These are phyloP conservation scores for Gopherus evgoodei DNA, from an alignment of 2,113 vertebrate genomes.

Conservation along the genomic window DNA sequence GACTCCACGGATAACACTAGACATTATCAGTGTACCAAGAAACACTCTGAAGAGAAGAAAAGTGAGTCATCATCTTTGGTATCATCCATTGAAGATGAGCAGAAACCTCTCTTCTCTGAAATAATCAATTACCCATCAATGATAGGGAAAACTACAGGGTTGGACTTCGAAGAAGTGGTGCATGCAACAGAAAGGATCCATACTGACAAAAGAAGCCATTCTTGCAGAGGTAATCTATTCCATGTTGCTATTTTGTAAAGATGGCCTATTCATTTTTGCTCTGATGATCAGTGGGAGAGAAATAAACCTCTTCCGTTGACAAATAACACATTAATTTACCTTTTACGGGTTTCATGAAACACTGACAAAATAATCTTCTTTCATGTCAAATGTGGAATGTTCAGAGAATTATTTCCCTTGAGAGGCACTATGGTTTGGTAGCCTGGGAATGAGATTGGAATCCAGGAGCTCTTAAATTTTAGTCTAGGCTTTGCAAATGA, in stretches of 20 bases:
- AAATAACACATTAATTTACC: neutral
- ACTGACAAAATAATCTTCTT: neutral
- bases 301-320: neutral
- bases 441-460: neutral
- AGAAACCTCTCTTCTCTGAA: slow-evolving; percentile 88
- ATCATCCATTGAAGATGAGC: slow-evolving; percentile 86
- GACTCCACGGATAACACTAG: slow-evolving; percentile 70
- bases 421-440: neutral
- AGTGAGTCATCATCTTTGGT: slow-evolving; percentile 82
- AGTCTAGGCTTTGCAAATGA: neutral
- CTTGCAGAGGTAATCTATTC: slow-evolving; percentile 84
- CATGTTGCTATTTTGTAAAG: neutral
- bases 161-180: slow-evolving; percentile 78
- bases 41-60: slow-evolving; percentile 86
- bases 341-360: neutral
- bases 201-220: slow-evolving; percentile 78
- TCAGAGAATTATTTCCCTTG: neutral
- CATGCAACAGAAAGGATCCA: slow-evolving; percentile 78
- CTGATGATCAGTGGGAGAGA: neutral
- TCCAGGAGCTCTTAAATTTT: neutral
- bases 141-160: slow-evolving; percentile 75
- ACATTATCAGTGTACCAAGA: slow-evolving; percentile 83
- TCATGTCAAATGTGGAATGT: neutral
- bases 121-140: slow-evolving; percentile 81
- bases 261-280: neutral